Evolutionary conservation across 2,113 vertebrate species (phyloP).

Genomic region (Gymnorhina tibicen): DNA sequence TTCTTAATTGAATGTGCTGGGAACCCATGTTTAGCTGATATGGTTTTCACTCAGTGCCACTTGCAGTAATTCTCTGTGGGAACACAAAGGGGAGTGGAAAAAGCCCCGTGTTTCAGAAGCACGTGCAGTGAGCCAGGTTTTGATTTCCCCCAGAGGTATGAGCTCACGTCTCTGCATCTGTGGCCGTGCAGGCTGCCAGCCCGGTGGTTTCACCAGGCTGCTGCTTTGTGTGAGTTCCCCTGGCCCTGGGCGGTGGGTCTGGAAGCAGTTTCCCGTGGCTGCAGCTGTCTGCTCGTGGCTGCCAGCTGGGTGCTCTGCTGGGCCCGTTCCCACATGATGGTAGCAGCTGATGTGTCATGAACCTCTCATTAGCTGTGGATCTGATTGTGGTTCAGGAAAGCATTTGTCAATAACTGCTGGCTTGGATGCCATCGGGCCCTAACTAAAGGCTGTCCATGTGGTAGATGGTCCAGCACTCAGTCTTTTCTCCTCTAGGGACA

Average conservation of each 20-base stretch:
- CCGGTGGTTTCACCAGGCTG: rapidly evolving
- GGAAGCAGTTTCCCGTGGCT: neutral
- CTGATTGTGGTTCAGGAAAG: neutral
- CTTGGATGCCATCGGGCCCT: neutral
- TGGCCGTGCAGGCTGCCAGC: rapidly evolving
- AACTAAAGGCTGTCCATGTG: rapidly evolving
- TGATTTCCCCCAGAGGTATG: neutral
- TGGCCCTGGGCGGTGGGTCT: neutral
- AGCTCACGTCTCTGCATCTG: neutral
- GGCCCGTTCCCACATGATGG: neutral
- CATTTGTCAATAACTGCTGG: neutral
- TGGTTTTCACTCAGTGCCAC: neutral
- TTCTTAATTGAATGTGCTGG: neutral
- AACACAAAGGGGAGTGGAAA: neutral
- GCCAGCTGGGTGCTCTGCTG: neutral
- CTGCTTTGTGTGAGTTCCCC: neutral
- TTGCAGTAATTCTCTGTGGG: neutral
- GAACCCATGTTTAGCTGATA: neutral
- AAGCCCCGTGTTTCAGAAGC: neutral
- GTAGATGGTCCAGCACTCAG: neutral
- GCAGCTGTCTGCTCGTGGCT: neutral
- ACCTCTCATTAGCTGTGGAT: neutral
- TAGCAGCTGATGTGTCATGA: neutral
- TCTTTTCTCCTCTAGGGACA: neutral
- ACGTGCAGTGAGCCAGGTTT: neutral